Conservation (phyloP, 2,888 invertebrate genomes). For the Caenorhabditis japonica region DNA sequence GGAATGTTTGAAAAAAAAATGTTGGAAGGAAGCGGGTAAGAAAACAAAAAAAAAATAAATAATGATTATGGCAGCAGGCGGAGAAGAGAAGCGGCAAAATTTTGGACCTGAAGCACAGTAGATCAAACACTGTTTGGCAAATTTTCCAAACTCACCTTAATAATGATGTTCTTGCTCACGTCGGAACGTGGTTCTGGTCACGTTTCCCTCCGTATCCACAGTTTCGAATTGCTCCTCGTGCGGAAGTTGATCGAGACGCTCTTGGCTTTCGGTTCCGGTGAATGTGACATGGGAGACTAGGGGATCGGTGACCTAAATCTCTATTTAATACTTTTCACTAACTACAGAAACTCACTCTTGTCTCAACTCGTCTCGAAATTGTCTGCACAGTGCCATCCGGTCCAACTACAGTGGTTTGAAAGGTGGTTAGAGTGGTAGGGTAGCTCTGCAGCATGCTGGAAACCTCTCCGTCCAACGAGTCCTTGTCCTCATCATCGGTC, state of each 20-base stretch:
- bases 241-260: constrained; percentile 68
- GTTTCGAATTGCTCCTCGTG: constrained; percentile 73
- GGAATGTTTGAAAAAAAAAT: constrained; percentile 26
- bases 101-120: too few species aligned
- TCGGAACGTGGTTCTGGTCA: constrained; percentile 68
- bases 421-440: constrained; percentile 76
- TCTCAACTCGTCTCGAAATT: constrained; percentile 75
- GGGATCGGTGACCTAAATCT: constrained; percentile 70
- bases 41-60: too few species aligned
- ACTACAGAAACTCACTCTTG: constrained; percentile 67
- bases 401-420: constrained; percentile 70
- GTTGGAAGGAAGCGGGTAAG: too few species aligned
- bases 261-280: constrained; percentile 76
- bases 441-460: constrained; percentile 66
- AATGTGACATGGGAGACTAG: constrained; percentile 73
- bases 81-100: too few species aligned
- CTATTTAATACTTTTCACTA: too few species aligned
- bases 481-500: constrained; percentile 69
- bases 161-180: constrained; percentile 38
- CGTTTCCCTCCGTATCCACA: constrained; percentile 75
- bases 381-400: constrained; percentile 75
- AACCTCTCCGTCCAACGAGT: constrained; percentile 72
- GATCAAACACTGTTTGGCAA: not conserved
- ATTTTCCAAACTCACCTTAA: constrained; percentile 6
- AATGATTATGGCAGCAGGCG: too few species aligned